Base-by-base conservation (phyloP, 2,113 vertebrate genomes). In the Todiramphus saurophagus region DNA sequence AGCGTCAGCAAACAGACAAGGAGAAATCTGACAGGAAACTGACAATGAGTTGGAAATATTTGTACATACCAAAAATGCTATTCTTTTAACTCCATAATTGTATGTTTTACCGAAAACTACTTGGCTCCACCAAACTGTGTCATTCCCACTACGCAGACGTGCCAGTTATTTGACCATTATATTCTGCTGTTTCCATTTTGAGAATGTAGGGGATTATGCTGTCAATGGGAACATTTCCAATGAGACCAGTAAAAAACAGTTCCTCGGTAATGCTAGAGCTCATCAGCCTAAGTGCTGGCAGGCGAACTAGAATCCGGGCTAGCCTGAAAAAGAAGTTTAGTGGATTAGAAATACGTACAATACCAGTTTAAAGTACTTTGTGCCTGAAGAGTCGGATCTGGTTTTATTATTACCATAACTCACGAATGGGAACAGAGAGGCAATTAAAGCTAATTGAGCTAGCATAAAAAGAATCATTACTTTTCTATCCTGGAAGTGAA, bases 201-300 rank as follows among this genome's bases (percentile, higher is more conserved):
- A 99, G 99, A 96, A 99, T 99, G 97, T 99, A 99, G 35, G 99
- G 99, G 97, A 99, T 99, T 96, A 99, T 99, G 97, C 99, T 99
- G 98, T 99, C 99, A 91, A 99, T 99, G 10, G 99, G 99, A 88
- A 99, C 99, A 43, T 99, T 99, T 91, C 99, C 99, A 83, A 99
- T 99, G 83, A 99, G 98, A 82, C 99, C 99, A 3, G 99, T 99
- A 96, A 99, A 99, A 98, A 99, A 99, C 13, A 99, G 99, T 98
- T 99, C 99, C 97, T 99, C 99, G 0, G 99, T 99, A 97, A 99
- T 99, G 97, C 97, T 98, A 84, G 99, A 99, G 97, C 98, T 99
- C 99, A 99, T 99, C 80, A 99, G 98, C 88, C 99, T 98, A 51
- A 99, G 98, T 10, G 99, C 99, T 3, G 99, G 99, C 76, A 99